Conservation (phyloP, 2,113 vertebrate species). For the Nannospalax galili region DNA sequence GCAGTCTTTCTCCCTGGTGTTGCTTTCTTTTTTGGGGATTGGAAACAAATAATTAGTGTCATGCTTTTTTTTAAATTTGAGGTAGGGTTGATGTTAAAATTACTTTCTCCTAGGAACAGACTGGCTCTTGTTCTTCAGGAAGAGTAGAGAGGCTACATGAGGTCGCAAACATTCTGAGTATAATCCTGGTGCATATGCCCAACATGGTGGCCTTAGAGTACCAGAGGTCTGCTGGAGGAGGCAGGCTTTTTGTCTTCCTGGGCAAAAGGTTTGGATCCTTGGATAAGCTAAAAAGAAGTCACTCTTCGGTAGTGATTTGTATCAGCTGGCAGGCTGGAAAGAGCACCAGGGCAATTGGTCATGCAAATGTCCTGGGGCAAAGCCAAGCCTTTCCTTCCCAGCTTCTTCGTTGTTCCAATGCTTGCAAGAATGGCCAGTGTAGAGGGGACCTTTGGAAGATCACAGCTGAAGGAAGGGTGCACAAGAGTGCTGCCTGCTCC, state of each 20-base stretch:
- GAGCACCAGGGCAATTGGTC: neutral
- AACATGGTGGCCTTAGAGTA: neutral
- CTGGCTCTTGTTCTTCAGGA: neutral
- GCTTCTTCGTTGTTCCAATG: too few species aligned
- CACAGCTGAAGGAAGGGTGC: neutral
- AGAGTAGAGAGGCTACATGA: neutral
- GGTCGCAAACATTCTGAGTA: neutral
- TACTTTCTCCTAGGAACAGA: neutral
- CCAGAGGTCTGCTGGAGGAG: neutral
- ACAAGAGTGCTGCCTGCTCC: neutral
- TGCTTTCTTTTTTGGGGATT: neutral
- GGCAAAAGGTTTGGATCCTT: neutral
- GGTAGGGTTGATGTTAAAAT: neutral
- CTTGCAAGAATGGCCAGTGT: neutral
- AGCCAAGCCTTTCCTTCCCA: neutral
- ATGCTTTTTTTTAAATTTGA: neutral
- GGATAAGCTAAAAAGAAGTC: neutral
- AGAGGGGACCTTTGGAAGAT: neutral
- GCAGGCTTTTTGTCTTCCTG: neutral
- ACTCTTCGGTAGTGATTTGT: neutral
- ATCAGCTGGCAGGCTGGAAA: neutral
- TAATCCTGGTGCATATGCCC: neutral
- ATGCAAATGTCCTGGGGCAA: neutral
- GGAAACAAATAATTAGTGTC: neutral
- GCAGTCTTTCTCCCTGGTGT: neutral